These are phyloP conservation scores for Andrena bucephala DNA, from an alignment of 2,888 invertebrate genomes.

Conservation along the genomic window DNA sequence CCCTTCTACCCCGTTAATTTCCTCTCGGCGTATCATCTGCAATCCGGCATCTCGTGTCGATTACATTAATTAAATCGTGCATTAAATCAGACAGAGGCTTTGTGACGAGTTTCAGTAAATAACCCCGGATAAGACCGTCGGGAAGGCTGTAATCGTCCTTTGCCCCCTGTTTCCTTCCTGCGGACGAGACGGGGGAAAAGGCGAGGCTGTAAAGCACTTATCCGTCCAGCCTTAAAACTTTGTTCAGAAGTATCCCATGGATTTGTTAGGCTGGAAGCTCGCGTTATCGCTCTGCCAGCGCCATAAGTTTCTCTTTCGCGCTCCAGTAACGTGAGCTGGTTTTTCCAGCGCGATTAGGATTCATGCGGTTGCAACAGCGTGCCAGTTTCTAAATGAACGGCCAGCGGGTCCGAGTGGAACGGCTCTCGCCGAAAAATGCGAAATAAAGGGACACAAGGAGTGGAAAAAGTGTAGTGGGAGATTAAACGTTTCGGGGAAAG, in stretches of 20 bases:
- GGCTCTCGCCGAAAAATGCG: slow-evolving; percentile 5
- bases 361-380: slow-evolving; percentile 58
- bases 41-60: slow-evolving; percentile 25
- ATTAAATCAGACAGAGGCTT: slow-evolving; percentile 3
- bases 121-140: slow-evolving; percentile 31
- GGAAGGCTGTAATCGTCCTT: slow-evolving; percentile 33
- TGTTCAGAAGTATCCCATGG: slow-evolving; percentile 37
- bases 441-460: slow-evolving; percentile 14
- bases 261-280: slow-evolving; percentile 27
- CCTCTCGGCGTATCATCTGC: slow-evolving; percentile 8
- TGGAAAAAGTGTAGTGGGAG: background rate
- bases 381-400: slow-evolving; percentile 46
- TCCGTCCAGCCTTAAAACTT: slow-evolving; percentile 17
- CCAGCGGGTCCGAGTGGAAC: slow-evolving; percentile 20
- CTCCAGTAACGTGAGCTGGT: slow-evolving; percentile 48
- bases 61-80: slow-evolving; percentile 25
- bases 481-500: slow-evolving; percentile 2
- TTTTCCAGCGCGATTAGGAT: slow-evolving; percentile 71
- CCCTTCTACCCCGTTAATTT: no score
- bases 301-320: slow-evolving; percentile 57
- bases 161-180: slow-evolving; percentile 24
- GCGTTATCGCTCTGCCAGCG: slow-evolving; percentile 46
- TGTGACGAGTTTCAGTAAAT: slow-evolving; percentile 11
- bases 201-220: slow-evolving; percentile 2
- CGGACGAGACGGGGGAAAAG: slow-evolving; percentile 5